phyloP scores from a whole-genome alignment of 2,113 vertebrate genomes.

The Notarius lentiginosus region DNA sequence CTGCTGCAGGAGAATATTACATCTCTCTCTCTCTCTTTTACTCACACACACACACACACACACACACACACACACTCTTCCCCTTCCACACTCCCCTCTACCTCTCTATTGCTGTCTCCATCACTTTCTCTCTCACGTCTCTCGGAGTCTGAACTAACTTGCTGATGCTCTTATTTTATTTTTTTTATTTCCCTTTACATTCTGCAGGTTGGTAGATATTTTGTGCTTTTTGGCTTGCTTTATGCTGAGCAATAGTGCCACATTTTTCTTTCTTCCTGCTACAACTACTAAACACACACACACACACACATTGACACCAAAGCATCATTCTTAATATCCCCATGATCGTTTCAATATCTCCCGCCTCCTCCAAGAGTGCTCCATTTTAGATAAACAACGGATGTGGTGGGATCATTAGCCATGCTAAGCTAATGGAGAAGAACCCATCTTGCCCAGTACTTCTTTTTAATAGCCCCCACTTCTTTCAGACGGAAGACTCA shows the following conservation, averaged over 20 bases:
- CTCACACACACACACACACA: too few species aligned
- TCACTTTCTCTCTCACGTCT: background rate
- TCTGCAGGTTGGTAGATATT: constrained; percentile 40
- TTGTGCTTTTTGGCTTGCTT: constrained; percentile 37
- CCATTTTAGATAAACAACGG: constrained; percentile 56
- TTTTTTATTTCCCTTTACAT: background rate
- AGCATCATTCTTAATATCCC: constrained; percentile 48
- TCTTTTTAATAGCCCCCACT: constrained; percentile 43
- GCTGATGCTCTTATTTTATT: constrained; percentile 10
- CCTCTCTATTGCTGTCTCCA: background rate
- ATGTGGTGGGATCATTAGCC: constrained; percentile 53
- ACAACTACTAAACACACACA: background rate
- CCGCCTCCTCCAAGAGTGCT: constrained; percentile 40
- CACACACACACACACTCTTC: background rate
- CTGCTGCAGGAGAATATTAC: background rate
- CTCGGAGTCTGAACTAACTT: background rate
- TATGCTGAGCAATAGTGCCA: constrained; percentile 27
- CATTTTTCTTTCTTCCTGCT: constrained; percentile 16
- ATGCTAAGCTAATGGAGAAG: constrained; percentile 56
- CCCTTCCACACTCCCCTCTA: constrained; percentile 6
- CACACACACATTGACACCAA: constrained; percentile 36
- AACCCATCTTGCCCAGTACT: constrained; percentile 45
- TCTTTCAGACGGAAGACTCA: constrained; percentile 41
- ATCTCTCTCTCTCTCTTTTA: background rate
- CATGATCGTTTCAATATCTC: constrained; percentile 41